Conservation (phyloP, 2,888 invertebrate species). For the Dasypolia templi region DNA sequence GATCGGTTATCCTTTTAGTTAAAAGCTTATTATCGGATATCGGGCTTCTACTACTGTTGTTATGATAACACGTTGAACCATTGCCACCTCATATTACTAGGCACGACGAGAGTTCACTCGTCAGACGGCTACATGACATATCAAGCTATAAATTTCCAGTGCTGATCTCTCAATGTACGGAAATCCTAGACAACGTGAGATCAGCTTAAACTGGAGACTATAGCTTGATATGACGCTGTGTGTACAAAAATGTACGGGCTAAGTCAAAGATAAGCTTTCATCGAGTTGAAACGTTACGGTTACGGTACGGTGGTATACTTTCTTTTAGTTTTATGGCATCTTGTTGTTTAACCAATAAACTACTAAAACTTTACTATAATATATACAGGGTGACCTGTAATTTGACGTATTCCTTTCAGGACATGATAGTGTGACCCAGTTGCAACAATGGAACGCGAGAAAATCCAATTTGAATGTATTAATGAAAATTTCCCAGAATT, state of each 20-base stretch:
- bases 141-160: too few relatives aligned
- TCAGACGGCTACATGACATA: too few relatives aligned
- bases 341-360: constrained; percentile 15
- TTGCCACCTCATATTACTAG: constrained; percentile 8
- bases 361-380: constrained; percentile 37
- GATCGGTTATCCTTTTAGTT: constrained; percentile 17
- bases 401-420: too few relatives aligned
- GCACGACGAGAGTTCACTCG: background rate
- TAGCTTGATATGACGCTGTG: too few relatives aligned
- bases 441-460: too few relatives aligned
- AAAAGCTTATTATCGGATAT: constrained; percentile 32
- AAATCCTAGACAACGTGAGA: too few relatives aligned
- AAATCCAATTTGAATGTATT: too few relatives aligned
- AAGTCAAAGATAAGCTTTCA: background rate
- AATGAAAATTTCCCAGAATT: too few relatives aligned
- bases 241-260: constrained; percentile 7
- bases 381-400: too few relatives aligned
- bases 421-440: too few relatives aligned
- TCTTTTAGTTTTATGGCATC: constrained; percentile 10
- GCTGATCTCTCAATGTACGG: too few relatives aligned
- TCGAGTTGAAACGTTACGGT: background rate
- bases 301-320: background rate
- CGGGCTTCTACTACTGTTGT: constrained; percentile 1
- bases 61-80: constrained; percentile 26
- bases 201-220: too few relatives aligned